These are phyloP conservation scores for Sphinx pinastri DNA, from an alignment of 2,888 invertebrate species.

Conservation along the genomic window DNA sequence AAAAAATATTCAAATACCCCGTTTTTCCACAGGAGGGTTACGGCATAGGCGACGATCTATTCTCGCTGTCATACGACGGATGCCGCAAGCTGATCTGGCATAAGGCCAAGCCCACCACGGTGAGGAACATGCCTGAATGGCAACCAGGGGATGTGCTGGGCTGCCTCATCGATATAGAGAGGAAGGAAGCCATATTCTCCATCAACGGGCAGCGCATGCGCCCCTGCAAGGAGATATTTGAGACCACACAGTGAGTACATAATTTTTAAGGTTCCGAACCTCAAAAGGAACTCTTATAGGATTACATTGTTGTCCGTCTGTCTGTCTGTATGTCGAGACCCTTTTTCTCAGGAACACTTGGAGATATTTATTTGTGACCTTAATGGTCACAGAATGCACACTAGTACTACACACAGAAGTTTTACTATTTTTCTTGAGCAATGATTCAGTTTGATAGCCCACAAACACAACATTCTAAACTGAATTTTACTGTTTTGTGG, in stretches of 20 bases:
- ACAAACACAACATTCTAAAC: too few species aligned
- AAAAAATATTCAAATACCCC: too few species aligned
- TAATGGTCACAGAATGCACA: too few species aligned
- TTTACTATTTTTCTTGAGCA: too few species aligned
- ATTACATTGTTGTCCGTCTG: too few species aligned
- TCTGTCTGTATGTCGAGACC: too few species aligned
- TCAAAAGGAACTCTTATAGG: too few species aligned
- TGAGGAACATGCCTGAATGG: constrained; percentile 87
- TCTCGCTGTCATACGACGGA: constrained; percentile 96
- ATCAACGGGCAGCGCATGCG: constrained; percentile 90
- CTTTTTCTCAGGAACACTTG: too few species aligned
- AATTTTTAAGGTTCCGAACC: neutral
- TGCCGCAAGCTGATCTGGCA: constrained; percentile 96
- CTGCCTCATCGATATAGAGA: constrained; percentile 91
- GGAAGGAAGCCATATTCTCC: constrained; percentile 90
- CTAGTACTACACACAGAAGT: too few species aligned
- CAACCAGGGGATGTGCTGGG: constrained; percentile 93
- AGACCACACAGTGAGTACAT: constrained; percentile 86
- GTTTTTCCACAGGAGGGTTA: constrained; percentile 90
- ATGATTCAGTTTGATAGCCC: too few species aligned
- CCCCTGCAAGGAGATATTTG: constrained; percentile 89
- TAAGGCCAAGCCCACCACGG: constrained; percentile 88
- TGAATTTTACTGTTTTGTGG: too few species aligned
- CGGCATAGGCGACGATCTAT: constrained; percentile 97
- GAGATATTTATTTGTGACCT: too few species aligned